phyloP scores from a whole-genome alignment of 2,797 vertebrate genomes.

The Oryzias dopingdopingensis region DNA sequence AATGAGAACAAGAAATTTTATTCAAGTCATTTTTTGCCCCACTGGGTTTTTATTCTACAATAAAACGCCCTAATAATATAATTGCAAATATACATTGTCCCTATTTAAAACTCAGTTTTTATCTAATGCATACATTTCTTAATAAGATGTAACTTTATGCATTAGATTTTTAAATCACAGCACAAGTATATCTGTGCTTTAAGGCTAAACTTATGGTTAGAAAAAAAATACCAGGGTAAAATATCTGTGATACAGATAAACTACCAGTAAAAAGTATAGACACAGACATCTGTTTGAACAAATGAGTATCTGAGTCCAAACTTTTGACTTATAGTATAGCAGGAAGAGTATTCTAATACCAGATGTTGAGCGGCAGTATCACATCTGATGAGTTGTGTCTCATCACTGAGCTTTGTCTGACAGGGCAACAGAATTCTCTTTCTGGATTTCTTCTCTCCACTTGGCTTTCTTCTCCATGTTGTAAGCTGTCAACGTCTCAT shows the following conservation, averaged over 20 bases:
- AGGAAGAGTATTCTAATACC: background rate
- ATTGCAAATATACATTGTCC: background rate
- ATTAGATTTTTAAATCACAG: background rate
- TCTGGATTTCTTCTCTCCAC: constrained; percentile 74
- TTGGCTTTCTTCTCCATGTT: constrained; percentile 89
- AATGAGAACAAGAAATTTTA: background rate
- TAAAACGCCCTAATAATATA: background rate
- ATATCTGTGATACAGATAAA: background rate
- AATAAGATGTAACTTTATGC: background rate
- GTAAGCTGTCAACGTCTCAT: constrained; percentile 74
- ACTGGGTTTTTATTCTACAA: background rate
- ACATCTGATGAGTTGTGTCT: background rate
- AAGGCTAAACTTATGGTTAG: constrained; percentile 1
- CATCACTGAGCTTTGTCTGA: constrained; percentile 66
- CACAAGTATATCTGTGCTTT: background rate
- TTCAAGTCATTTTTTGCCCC: background rate
- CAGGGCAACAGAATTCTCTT: constrained; percentile 22
- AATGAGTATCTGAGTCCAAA: too few species aligned
- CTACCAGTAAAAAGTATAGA: too few species aligned
- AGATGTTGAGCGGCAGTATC: background rate
- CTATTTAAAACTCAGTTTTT: background rate
- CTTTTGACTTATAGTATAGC: constrained; percentile 1
- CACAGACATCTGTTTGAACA: too few species aligned
- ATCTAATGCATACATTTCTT: background rate
- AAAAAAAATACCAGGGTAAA: background rate